phyloP scores from a whole-genome alignment of 1,140 invertebrate species.

The Drosophila nasuta region DNA sequence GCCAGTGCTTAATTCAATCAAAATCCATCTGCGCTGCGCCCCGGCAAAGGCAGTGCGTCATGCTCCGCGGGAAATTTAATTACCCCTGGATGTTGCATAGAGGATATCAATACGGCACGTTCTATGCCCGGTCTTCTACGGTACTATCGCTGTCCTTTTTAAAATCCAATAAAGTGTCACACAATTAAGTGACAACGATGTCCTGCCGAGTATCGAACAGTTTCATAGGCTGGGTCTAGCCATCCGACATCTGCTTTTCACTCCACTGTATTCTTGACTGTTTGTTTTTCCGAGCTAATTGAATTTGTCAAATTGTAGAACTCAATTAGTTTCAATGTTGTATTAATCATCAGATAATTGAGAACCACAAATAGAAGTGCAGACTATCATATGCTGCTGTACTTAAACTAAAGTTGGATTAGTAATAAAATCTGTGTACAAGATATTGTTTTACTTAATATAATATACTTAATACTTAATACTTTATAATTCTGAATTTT shows the following conservation, averaged over 20 bases:
- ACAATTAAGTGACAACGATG: slow-evolving; percentile 79
- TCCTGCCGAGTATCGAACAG: slow-evolving; percentile 57
- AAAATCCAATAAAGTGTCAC: slow-evolving; percentile 81
- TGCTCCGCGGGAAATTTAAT: slow-evolving; percentile 81
- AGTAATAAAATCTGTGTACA: background rate
- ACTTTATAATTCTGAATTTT: too few species aligned
- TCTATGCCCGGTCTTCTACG: slow-evolving; percentile 3
- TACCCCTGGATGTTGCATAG: slow-evolving; percentile 46
- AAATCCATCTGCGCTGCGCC: slow-evolving; percentile 54
- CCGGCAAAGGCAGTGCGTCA: slow-evolving; percentile 60
- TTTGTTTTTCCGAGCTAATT: slow-evolving; percentile 47
- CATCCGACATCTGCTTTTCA: slow-evolving; percentile 16
- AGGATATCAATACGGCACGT: slow-evolving; percentile 12
- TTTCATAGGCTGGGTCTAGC: slow-evolving; percentile 22
- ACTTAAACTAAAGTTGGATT: background rate
- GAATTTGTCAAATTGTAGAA: slow-evolving; percentile 38
- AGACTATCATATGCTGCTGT: background rate
- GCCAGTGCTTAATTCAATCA: slow-evolving; percentile 72
- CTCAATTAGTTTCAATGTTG: slow-evolving; percentile 60
- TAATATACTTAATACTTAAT: too few species aligned
- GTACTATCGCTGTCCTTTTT: slow-evolving; percentile 59
- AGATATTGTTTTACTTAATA: background rate
- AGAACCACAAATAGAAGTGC: slow-evolving; percentile 2
- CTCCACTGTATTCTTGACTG: slow-evolving; percentile 24
- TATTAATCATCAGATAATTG: slow-evolving; percentile 55